Evolutionary conservation across 1,140 invertebrate species (phyloP).

Genomic region (Penaeus vannamei): DNA sequence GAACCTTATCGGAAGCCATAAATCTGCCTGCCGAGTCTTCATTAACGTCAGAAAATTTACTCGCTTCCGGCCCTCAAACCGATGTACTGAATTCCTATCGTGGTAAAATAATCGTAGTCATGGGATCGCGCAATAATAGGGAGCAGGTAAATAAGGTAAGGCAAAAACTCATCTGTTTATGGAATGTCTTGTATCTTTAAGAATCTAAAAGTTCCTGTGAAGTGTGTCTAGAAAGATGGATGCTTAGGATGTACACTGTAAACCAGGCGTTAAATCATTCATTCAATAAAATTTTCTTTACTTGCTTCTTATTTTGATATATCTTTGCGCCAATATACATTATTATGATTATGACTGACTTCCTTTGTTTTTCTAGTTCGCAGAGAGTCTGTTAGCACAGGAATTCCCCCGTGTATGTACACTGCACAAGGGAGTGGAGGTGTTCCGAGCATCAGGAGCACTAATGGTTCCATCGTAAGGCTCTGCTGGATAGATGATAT

Average conservation of each 20-base stretch:
- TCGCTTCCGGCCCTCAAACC: conserved; percentile 76
- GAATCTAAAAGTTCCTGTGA: no score
- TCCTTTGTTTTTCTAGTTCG: conserved; percentile 72
- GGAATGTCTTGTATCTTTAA: no score
- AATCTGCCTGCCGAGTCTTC: conserved; percentile 75
- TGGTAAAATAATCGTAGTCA: conserved; percentile 82
- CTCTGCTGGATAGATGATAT: no score
- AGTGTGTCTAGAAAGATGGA: no score
- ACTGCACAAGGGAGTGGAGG: conserved; percentile 76
- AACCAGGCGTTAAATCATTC: background rate
- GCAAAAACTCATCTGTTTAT: no score
- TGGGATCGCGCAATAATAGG: conserved; percentile 79
- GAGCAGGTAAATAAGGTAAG: conserved; percentile 83
- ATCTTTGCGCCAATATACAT: background rate
- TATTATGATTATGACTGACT: background rate
- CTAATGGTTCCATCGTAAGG: conserved; percentile 63
- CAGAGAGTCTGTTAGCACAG: conserved; percentile 73
- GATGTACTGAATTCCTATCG: conserved; percentile 75
- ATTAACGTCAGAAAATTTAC: conserved; percentile 75
- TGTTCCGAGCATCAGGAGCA: conserved; percentile 70
- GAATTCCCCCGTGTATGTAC: conserved; percentile 74
- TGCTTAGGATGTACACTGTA: no score
- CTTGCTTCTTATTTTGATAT: background rate
- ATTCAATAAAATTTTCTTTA: background rate
- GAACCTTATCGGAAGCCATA: conserved; percentile 69